Base-by-base conservation (phyloP, 2,113 vertebrate species). In the Martes martes region DNA sequence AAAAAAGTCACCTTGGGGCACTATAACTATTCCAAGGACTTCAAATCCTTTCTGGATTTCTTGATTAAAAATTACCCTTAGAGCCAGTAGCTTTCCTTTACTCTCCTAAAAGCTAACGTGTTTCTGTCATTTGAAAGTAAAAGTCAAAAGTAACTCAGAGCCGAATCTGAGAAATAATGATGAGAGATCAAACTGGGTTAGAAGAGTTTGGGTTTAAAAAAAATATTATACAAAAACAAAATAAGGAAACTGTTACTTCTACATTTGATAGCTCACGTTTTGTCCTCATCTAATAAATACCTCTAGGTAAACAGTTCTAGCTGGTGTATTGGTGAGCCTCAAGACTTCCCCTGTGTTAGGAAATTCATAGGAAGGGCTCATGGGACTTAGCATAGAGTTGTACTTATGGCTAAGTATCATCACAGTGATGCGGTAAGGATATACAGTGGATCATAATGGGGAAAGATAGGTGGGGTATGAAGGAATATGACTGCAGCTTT, bases 61-160 rank as follows among this genome's bases (percentile, higher is more conserved):
- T 52, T 71, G 81, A 95, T 84, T 92, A 59, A 16, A 91, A 91
- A 94, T 6, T 76, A 8, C 28, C 69, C 13, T 65, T 78, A 36
- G 6, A 88, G 28, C 78, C 31, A 55, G 63, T 36, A 73, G 47
- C 31, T 86, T 63, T 39, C 45, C 79, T 82, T 8, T 11, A 79
- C 45, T 50, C n/a, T 36, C 52, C 52, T 86, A 31, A 91, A 89
- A 89, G n/a, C 19, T 69, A 88, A 87, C 7, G 80, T 16, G 61
- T 57, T 4, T 45, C 52, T 95, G 11, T 65, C 80, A 55, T 65
- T 88, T 94, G 50, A 95, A 45, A 36, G 18, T 50, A 83, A 85
- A 87, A 91, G 55, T 65, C 42, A 85, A 91, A 97, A 76, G 47
- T 59, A 36, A 94, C 82, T 96, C 42, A 94, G 4, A 86, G 79